Evolutionary conservation across 2,888 invertebrate species (phyloP).

Genomic region (Anthophora plumipes): DNA sequence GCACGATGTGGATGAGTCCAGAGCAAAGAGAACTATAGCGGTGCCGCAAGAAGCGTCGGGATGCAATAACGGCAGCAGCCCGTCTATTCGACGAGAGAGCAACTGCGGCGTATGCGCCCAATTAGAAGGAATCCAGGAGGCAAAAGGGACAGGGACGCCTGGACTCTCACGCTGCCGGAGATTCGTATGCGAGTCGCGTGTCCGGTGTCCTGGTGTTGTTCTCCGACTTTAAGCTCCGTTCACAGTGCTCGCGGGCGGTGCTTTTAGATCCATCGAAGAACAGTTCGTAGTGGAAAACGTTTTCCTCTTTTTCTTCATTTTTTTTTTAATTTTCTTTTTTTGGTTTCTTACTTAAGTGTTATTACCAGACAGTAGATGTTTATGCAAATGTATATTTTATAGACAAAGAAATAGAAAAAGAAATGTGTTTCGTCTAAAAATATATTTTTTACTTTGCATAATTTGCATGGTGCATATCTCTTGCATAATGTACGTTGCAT

Average conservation of each 20-base stretch:
- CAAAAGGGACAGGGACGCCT: constrained; percentile 64
- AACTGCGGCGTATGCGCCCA: constrained; percentile 69
- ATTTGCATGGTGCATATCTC: no score
- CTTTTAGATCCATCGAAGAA: neutral
- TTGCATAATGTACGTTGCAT: no score
- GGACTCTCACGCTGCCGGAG: constrained; percentile 73
- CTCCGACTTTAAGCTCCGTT: constrained; percentile 59
- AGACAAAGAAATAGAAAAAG: no score
- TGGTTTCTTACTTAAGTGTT: no score
- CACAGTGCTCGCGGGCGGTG: constrained; percentile 65
- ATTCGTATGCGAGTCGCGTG: constrained; percentile 81
- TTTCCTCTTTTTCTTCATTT: no score
- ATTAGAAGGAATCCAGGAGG: constrained; percentile 77
- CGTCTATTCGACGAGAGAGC: constrained; percentile 53
- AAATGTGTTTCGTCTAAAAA: no score
- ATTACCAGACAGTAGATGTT: no score
- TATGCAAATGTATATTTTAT: no score
- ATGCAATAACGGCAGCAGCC: constrained; percentile 19
- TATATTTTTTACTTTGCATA: no score
- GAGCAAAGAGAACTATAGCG: constrained; percentile 22
- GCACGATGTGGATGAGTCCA: constrained; percentile 45
- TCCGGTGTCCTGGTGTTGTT: constrained; percentile 76
- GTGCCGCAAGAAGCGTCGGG: constrained; percentile 60
- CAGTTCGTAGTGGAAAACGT: neutral
- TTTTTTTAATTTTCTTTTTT: no score